Evolutionary conservation across 1,140 invertebrate species (phyloP).

Genomic region (Drosophila teissieri): DNA sequence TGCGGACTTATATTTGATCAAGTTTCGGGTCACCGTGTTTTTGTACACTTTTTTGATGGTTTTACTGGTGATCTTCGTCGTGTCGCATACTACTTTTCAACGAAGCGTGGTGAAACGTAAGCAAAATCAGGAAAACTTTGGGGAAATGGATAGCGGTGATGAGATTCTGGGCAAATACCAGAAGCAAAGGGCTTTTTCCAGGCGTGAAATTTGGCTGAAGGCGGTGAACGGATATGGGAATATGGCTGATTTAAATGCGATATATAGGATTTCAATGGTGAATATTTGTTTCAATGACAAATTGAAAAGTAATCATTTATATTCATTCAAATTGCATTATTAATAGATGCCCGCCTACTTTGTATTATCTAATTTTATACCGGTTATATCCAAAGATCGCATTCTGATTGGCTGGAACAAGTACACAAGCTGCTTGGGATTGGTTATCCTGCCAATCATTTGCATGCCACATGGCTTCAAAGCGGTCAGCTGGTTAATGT

Average conservation of each 20-base stretch:
- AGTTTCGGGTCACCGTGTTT: conserved; percentile 9
- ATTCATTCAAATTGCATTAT: too few relatives aligned
- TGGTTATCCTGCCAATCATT: conserved; percentile 24
- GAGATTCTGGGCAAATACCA: conserved; percentile 11
- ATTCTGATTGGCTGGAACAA: conserved; percentile 18
- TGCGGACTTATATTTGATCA: background rate
- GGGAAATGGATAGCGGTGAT: conserved; percentile 22
- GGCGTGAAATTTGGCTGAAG: conserved; percentile 20
- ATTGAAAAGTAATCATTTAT: too few relatives aligned
- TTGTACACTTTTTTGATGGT: background rate
- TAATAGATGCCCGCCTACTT: conserved; percentile 15
- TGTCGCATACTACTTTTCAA: conserved; percentile 17
- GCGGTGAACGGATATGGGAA: conserved; percentile 25
- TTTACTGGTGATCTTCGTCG: conserved; percentile 10
- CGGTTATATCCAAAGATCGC: conserved; percentile 15
- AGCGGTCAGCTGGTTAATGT: background rate
- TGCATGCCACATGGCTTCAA: background rate
- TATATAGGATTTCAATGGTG: conserved; percentile 11
- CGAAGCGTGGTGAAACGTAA: accelerated
- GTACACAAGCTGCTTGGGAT: conserved; percentile 1
- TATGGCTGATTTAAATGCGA: conserved; percentile 18
- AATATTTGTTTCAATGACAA: too few relatives aligned
- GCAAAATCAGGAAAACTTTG: accelerated
- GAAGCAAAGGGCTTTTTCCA: background rate
- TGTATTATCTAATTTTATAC: conserved; percentile 15